A percentile compares a stretch with the other conserved stretches of the same genome.
These are phyloP conservation scores for Acronicta leporina DNA, from an alignment of 2,888 invertebrate species.

Conservation along the genomic window DNA sequence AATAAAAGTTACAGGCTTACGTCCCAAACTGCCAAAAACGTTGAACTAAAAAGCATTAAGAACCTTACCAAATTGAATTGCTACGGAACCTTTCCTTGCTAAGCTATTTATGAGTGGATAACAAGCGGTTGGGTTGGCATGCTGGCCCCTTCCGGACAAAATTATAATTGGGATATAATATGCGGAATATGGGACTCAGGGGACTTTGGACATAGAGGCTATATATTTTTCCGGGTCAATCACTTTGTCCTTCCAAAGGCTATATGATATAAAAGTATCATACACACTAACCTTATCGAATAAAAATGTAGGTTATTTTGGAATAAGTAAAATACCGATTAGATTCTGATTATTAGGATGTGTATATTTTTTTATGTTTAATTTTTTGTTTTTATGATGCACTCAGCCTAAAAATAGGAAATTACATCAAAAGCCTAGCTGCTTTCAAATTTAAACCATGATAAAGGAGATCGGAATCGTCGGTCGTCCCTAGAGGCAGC, in stretches of 20 bases:
- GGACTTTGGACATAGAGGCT: slow-evolving; percentile 61
- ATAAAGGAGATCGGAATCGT: slow-evolving; percentile 40
- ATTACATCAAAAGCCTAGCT: slow-evolving; percentile 38
- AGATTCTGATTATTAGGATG: too few species aligned
- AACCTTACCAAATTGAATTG: slow-evolving; percentile 81
- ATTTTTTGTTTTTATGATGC: too few species aligned
- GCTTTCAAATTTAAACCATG: slow-evolving; percentile 33
- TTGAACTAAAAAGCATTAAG: slow-evolving; percentile 80
- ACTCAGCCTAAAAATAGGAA: slow-evolving; percentile 16
- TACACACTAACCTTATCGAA: slow-evolving; percentile 19
- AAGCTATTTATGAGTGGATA: slow-evolving; percentile 83
- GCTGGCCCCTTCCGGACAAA: slow-evolving; percentile 71
- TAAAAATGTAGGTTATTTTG: slow-evolving; percentile 5
- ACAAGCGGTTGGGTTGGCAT: slow-evolving; percentile 72
- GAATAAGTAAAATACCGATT: background rate
- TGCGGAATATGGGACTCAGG: slow-evolving; percentile 76
- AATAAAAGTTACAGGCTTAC: slow-evolving; percentile 72
- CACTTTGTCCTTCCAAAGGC: slow-evolving; percentile 59
- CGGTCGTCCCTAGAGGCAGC: slow-evolving; percentile 40
- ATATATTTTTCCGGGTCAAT: slow-evolving; percentile 67
- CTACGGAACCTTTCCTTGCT: slow-evolving; percentile 77
- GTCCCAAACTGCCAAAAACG: slow-evolving; percentile 72
- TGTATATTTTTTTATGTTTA: too few species aligned
- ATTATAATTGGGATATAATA: slow-evolving; percentile 85
- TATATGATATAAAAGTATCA: slow-evolving; percentile 28